These are phyloP conservation scores for Gila orcuttii DNA, from an alignment of 2,113 vertebrate genomes.

Conservation along the genomic window DNA sequence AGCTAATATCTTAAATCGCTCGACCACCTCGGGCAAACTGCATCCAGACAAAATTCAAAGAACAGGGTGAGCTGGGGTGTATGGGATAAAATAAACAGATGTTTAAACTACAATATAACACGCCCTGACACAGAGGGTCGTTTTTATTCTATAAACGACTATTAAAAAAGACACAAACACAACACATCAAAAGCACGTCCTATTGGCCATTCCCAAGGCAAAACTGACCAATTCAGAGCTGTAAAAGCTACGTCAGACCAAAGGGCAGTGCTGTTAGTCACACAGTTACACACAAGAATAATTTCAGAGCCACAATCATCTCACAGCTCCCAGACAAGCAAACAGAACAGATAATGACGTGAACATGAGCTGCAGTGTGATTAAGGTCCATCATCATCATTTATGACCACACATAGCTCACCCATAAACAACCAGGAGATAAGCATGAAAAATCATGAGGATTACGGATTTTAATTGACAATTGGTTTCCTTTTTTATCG, in stretches of 20 bases:
- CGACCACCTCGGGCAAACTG: not conserved
- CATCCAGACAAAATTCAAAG: not conserved
- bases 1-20: constrained; percentile 26
- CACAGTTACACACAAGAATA: not conserved
- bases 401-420: not conserved
- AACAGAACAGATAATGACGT: constrained; percentile 9
- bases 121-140: not conserved
- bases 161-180: not conserved
- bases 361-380: not conserved
- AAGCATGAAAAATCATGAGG: not conserved
- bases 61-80: not conserved
- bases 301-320: not conserved
- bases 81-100: not conserved
- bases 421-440: constrained; percentile 1
- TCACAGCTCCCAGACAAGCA: not conserved
- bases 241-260: not conserved
- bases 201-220: not conserved
- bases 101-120: not conserved
- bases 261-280: constrained; percentile 4
- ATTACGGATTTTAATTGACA: not conserved
- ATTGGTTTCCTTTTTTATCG: not conserved
- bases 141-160: constrained; percentile 1
- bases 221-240: not conserved
- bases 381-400: not conserved
- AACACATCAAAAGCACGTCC: not conserved